Percentiles rank a stretch among this genome's conserved stretches.
These are phyloP conservation scores for Peromyscus aztecus DNA, from an alignment of 2,797 vertebrate species.

Conservation along the genomic window DNA sequence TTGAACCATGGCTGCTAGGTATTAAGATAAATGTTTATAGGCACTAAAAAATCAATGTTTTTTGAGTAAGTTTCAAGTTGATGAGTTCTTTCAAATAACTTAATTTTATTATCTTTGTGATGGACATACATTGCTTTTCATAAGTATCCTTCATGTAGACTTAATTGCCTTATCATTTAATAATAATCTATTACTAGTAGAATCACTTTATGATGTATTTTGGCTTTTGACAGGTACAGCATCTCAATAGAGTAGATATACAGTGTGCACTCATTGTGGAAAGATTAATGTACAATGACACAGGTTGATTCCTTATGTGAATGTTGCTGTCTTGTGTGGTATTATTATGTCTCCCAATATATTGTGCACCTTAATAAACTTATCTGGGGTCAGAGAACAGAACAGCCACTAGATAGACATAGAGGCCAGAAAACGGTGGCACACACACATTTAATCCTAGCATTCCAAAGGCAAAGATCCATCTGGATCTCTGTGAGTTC, in stretches of 20 bases:
- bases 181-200: background rate
- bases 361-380: too few species aligned
- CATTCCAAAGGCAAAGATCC: too few species aligned
- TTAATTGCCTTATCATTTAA: constrained; percentile 30
- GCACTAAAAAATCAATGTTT: constrained; percentile 12
- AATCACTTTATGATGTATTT: background rate
- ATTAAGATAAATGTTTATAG: background rate
- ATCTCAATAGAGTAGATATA: background rate
- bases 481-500: too few species aligned
- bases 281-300: background rate
- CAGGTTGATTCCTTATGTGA: background rate
- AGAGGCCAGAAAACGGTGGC: too few species aligned
- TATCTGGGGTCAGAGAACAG: too few species aligned
- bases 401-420: too few species aligned
- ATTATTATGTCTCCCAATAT: too few species aligned
- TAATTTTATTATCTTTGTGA: constrained; percentile 44
- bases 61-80: constrained; percentile 19
- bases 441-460: too few species aligned
- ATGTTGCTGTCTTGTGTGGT: background rate
- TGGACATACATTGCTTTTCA: constrained; percentile 3
- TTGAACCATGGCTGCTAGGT: background rate
- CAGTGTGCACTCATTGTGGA: background rate
- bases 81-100: background rate
- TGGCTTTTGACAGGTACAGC: background rate
- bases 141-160: background rate